Percentiles rank a stretch among this genome's conserved stretches.
Evolutionary conservation across 1,140 invertebrate species (phyloP).

Genomic region (Cyclina sinensis): DNA sequence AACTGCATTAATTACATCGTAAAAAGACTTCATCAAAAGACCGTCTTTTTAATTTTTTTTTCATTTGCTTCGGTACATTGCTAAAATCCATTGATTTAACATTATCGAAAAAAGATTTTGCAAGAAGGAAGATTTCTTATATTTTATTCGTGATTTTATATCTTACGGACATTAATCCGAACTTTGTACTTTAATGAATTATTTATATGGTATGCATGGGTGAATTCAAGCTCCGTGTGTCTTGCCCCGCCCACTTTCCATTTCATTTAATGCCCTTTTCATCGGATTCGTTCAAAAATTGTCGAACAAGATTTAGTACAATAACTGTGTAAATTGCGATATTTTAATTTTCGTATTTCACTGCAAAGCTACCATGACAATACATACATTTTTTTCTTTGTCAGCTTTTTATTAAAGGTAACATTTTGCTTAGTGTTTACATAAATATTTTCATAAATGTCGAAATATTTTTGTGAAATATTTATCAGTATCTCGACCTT

Average conservation of each 20-base stretch:
- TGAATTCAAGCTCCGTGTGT: background rate
- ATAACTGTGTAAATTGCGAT: background rate
- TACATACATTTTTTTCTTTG: no score
- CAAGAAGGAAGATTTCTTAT: no score
- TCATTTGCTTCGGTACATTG: background rate
- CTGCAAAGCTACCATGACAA: background rate
- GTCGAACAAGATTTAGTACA: background rate
- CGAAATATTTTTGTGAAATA: background rate
- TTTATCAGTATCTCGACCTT: background rate
- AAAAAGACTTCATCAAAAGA: no score
- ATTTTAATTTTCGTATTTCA: background rate
- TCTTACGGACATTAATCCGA: no score
- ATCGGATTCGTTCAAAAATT: background rate
- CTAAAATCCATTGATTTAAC: background rate
- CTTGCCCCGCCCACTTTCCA: constrained; percentile 6
- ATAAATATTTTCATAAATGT: background rate
- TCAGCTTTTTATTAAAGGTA: background rate
- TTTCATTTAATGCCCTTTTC: constrained; percentile 3
- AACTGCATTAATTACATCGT: no score
- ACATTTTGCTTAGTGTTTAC: background rate
- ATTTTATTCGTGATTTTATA: no score
- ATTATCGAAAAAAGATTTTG: no score
- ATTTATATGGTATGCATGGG: constrained; percentile 5
- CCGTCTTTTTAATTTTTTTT: no score
- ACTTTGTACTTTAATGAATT: no score